Percentiles rank a stretch among this genome's conserved stretches.
phyloP scores from a whole-genome alignment of 2,797 vertebrate species.

The Manis javanica region DNA sequence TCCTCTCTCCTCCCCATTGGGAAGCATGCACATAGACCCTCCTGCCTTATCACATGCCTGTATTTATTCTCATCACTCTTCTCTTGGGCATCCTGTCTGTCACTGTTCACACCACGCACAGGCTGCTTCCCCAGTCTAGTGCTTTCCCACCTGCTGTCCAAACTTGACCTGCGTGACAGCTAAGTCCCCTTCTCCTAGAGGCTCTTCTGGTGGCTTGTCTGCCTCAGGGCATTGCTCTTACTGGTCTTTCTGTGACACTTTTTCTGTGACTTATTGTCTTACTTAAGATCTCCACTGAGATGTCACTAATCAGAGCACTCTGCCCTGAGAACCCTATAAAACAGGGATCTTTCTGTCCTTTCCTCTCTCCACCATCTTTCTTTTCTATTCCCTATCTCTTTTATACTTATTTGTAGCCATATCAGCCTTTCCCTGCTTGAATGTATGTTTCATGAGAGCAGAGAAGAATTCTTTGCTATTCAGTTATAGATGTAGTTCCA shows the following conservation, averaged over 20 bases:
- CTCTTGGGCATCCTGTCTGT: neutral
- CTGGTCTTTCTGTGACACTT: neutral
- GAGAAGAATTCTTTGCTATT: neutral
- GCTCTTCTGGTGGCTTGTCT: neutral
- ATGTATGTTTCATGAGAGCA: neutral
- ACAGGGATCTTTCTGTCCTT: neutral
- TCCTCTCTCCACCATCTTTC: neutral
- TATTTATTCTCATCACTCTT: neutral
- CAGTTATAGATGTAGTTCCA: neutral
- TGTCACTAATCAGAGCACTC: neutral
- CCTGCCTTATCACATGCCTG: neutral
- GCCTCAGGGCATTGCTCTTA: neutral
- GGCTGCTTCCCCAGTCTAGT: neutral
- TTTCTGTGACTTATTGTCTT: neutral
- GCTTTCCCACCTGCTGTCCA: neutral
- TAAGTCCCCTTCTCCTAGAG: neutral
- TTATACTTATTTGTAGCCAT: neutral
- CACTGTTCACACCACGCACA: accelerated
- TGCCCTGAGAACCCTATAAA: neutral
- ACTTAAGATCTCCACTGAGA: neutral
- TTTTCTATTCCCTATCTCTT: neutral
- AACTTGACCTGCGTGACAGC: neutral
- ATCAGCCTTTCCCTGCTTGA: neutral
- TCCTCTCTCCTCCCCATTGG: neutral
- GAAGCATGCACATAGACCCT: neutral